Evolutionary conservation across 2,888 invertebrate species (phyloP), one percentile per base, ranked within the genome.

Genomic region (Pseudococcus longispinus): DNA sequence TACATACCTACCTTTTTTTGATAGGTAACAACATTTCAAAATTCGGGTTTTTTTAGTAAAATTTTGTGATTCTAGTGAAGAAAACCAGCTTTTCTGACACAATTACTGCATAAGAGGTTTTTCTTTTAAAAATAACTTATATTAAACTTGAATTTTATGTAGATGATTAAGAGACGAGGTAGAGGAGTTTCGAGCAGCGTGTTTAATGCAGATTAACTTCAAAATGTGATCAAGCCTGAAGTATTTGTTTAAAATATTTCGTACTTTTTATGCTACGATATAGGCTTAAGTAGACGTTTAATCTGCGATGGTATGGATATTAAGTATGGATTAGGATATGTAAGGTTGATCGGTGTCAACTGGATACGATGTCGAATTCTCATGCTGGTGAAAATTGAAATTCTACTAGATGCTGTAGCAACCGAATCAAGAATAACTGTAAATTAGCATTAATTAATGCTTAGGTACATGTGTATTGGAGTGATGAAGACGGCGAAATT

Each of bases 381-480:
- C 65, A 65, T 65, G 46, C n/a, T 0, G 4, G 65, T 1, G 1
- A 65, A 26, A 13, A 20, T 13, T 70, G 15, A 29, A 70, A 60
- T 60, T 23, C 60, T 0, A 13, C n/a, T n/a, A 65, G 37, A 9
- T 26, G 9, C 2, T 26, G 11, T 55, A n/a, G 20, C 20, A 23
- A 51, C n/a, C 37, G 9, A 37, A 4, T n/a, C 44, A n/a, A n/a
- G 60, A 23, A 65, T 70, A 32, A 29, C 70, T 70, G 70, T 70
- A 70, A 70, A 70, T 70, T 70, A 70, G 70, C 70, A 29, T 70
- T 70, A 70, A 70, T 70, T 70, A 70, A 70, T 18, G 11, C 2
- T 65, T n/a, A 26, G 11, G 65, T 60, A 20, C 2, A 20, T 5
- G 20, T 20, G 60, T 37, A 60, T 60, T 20, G 60, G 20, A n/a